These are phyloP conservation scores for Acanthacorydalis orientalis DNA, from an alignment of 2,888 invertebrate genomes.

Conservation along the genomic window DNA sequence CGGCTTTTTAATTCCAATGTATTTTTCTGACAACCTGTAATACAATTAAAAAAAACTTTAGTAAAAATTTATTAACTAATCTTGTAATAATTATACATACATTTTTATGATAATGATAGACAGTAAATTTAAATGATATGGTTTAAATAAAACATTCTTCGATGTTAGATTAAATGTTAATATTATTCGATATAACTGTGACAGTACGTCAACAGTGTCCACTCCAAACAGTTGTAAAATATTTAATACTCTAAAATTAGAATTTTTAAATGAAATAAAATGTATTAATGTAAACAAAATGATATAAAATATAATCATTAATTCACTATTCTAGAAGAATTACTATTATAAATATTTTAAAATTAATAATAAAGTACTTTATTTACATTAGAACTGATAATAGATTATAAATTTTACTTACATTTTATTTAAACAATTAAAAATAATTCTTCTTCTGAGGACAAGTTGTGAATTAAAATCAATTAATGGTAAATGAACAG, in stretches of 20 bases:
- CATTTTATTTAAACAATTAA: conserved; percentile 46
- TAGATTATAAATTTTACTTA: conserved; percentile 18
- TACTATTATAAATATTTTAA: too few relatives aligned
- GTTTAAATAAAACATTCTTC: conserved; percentile 55
- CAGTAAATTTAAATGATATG: conserved; percentile 52
- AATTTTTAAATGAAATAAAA: conserved; percentile 3
- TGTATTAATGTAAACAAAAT: too few relatives aligned
- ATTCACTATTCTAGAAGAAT: too few relatives aligned
- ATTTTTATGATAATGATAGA: conserved; percentile 51
- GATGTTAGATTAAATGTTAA: conserved; percentile 50
- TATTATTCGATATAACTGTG: conserved; percentile 27
- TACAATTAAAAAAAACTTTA: not conserved
- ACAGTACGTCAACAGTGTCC: conserved; percentile 23
- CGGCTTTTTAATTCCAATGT: conserved; percentile 13
- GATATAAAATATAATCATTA: too few relatives aligned
- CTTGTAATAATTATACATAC: conserved; percentile 24
- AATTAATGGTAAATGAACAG: conserved; percentile 36
- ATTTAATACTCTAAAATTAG: conserved; percentile 30
- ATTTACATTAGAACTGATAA: not conserved
- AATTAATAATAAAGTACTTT: too few relatives aligned
- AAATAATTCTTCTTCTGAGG: conserved; percentile 48
- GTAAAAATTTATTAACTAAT: not conserved
- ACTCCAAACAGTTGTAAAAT: conserved; percentile 33
- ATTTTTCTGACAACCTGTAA: conserved; percentile 18
- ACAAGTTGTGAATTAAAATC: conserved; percentile 49